Conservation (phyloP, 2,797 vertebrate species). For the Sebastolobus alascanus region DNA sequence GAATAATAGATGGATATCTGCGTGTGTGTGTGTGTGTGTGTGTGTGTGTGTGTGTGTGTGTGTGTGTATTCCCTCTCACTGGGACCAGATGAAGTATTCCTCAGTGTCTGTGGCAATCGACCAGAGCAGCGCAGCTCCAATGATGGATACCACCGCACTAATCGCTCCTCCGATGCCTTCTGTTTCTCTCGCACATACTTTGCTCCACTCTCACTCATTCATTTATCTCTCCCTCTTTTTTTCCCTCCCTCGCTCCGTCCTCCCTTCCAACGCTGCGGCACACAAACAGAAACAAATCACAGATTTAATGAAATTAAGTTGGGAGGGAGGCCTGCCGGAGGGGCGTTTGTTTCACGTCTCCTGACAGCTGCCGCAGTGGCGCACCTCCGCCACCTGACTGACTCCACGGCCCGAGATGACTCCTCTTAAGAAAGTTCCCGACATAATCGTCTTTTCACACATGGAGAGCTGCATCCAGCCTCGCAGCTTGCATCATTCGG, state of each 20-base stretch:
- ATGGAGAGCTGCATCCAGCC: conserved; percentile 34
- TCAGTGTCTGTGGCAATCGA: conserved; percentile 75
- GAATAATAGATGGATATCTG: conserved; percentile 54
- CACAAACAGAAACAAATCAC: conserved; percentile 83
- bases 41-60: conserved; percentile 40
- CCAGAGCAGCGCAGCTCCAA: conserved; percentile 68
- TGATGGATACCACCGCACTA: conserved; percentile 83
- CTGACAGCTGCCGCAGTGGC: conserved; percentile 73
- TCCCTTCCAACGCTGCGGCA: conserved; percentile 54
- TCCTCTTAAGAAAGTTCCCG: conserved; percentile 20
- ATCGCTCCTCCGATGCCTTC: conserved; percentile 81
- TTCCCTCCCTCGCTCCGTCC: conserved; percentile 10
- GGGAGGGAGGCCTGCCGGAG: conserved; percentile 39
- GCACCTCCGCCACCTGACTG: conserved; percentile 59
- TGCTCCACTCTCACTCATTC: conserved; percentile 74
- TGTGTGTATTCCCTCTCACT: conserved; percentile 36
- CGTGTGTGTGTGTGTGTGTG: conserved; percentile 6
- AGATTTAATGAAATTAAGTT: conserved; percentile 76
- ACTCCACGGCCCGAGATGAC: conserved; percentile 25
- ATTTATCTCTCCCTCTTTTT: conserved; percentile 65
- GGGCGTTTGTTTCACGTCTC: conserved; percentile 50
- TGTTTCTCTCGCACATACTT: conserved; percentile 79
- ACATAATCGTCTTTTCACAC: conserved; percentile 11
- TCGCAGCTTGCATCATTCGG: conserved; percentile 10
- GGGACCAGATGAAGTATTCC: conserved; percentile 77